A percentile compares a stretch with the other conserved stretches of the same genome.
phyloP scores from a whole-genome alignment of 2,888 invertebrate genomes.

The Serrognathus titanus region DNA sequence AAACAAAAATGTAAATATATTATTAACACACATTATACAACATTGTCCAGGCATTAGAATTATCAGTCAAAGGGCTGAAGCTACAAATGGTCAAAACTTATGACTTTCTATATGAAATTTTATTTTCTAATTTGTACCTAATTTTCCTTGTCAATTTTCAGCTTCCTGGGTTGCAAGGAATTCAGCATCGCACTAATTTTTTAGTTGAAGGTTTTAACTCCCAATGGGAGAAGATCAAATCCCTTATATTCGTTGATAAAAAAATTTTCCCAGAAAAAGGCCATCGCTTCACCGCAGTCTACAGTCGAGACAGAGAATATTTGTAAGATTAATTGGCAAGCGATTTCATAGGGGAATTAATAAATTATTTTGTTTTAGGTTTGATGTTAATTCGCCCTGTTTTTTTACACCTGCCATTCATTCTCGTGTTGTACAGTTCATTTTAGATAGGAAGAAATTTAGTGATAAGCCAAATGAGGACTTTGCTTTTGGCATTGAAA shows the following conservation, averaged over 20 bases:
- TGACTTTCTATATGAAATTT: no score
- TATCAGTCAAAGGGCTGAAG: no score
- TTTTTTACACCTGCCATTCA: constrained; percentile 86
- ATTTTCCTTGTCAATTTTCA: constrained; percentile 35
- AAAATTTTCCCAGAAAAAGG: constrained; percentile 71
- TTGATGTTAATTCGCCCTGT: constrained; percentile 74
- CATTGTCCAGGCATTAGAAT: no score
- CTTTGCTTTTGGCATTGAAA: constrained; percentile 77
- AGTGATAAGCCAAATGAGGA: constrained; percentile 61
- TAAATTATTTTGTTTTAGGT: constrained; percentile 54
- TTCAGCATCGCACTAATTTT: constrained; percentile 60
- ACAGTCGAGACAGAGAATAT: constrained; percentile 88
- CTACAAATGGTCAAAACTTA: no score
- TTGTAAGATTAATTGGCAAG: constrained; percentile 61
- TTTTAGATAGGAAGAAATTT: constrained; percentile 84
- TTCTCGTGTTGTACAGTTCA: constrained; percentile 88
- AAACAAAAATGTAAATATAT: no score
- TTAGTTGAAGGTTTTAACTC: constrained; percentile 56
- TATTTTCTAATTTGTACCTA: no score
- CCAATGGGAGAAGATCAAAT: constrained; percentile 57
- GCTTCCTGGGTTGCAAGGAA: constrained; percentile 62
- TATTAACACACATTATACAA: no score
- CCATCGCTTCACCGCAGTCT: constrained; percentile 82
- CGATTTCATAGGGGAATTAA: not conserved
- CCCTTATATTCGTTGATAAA: constrained; percentile 64